Evolutionary conservation across 2,113 vertebrate species (phyloP), one percentile per base, ranked within the genome.

Genomic region (Dendropsophus ebraccatus): DNA sequence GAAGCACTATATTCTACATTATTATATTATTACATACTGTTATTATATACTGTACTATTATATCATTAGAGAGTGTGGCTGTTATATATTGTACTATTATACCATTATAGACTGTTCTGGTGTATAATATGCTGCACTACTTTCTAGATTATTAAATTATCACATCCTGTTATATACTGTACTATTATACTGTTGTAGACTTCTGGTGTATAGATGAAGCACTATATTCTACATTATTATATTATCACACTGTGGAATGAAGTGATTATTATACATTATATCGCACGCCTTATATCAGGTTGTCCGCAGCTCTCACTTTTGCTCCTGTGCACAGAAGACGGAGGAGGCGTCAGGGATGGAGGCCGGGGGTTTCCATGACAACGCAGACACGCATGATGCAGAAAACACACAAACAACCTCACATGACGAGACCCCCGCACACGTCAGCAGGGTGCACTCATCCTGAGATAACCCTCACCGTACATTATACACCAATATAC

Each of bases 331-430:
- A 32, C 30, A 69, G 32, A 16, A 69, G 28, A 49, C 16, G 25
- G 14, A 17, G 47, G 45, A 76, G 41, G 25, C 1, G 41, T 16
- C 35, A 3, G 72, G 12, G 72, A 73, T 13, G 41, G n/a, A 47
- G 45, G 45, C 72, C 30, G 65, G 17, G 69, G 23, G 81, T 83
- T 41, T 69, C 81, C 81, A 83, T 73, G 67, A 41, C 81, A 73
- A 83, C 81, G 16, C 12, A 35, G 65, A 56, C 30, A 73, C 65
- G 47, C 81, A 58, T 10, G 32, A 21, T 30, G 65, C 32, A 56
- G 54, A 69, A 83, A 30, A 69, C 37, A 69, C 32, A 69, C 65
- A 74, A 74, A 74, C 70, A 74, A 35, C 9, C 41, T 47, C 41
- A 74, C 41, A 25, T 47, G 70, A 47, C 13, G 12, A 47, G 19